Base-by-base conservation (phyloP, 2,888 invertebrate species). In the Notodromas monacha region DNA sequence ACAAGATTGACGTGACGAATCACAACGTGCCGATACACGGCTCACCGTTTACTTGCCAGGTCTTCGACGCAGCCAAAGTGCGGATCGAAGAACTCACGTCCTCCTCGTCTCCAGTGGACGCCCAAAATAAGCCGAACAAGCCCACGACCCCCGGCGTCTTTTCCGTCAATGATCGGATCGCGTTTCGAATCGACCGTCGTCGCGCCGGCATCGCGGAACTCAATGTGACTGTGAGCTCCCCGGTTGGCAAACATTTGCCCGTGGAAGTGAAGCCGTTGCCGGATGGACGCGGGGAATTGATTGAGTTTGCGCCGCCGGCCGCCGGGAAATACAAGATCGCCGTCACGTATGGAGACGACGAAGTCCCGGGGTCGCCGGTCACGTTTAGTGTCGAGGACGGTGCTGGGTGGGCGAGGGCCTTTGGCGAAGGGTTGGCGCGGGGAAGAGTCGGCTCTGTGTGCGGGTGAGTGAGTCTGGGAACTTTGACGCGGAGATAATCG, bases 41-140 rank as follows among this genome's bases (percentile, higher is more conserved):
- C 30, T 84, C 81, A 40, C 92, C 92, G 1, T 92, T 74, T 50
- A 68, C 65, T 32, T 84, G 89, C 44, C 73, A 81, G 45, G 72
- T 79, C 0, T 84, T 68, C 45, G 84, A 89, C 49, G 64, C 76
- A 1, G 65, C 65, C 41, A 66, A 67, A 50, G 69, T 84, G 1
- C 60, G 64, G 34, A 54, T 81, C 26, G 64, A 70, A 31, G 68
- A 70, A 35, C 27, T 13, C 27, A 21, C 6, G 21, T 21, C 21
- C n/a, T 21, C 21, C 6, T 21, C 21, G n/a, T n/a, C n/a, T n/a
- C n/a, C n/a, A n/a, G n/a, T n/a, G n/a, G n/a, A n/a, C n/a, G n/a
- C n/a, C n/a, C n/a, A n/a, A n/a, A n/a, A n/a, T n/a, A n/a, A n/a
- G n/a, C n/a, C n/a, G n/a, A n/a, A n/a, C n/a, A n/a, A n/a, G n/a